Evolutionary conservation across 2,888 invertebrate species (phyloP).

Genomic region (Cephalotes varians): DNA sequence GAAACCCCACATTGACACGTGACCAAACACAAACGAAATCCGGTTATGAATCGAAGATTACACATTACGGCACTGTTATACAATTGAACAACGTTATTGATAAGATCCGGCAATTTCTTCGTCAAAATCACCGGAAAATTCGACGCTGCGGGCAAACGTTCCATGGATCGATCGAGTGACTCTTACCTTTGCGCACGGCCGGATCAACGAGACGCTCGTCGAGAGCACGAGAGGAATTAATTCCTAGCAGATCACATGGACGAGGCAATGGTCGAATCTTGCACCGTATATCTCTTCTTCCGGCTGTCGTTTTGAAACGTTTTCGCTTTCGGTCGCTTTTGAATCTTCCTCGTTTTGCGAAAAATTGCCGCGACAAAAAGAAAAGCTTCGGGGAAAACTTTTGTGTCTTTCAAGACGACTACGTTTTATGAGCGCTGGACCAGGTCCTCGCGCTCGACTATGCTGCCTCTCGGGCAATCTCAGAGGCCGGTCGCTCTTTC

Average conservation of each 20-base stretch:
- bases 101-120: background rate
- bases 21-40: conserved; percentile 43
- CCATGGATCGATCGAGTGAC: background rate
- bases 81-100: background rate
- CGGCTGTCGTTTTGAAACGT: background rate
- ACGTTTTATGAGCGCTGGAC: conserved; percentile 72
- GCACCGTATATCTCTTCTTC: conserved; percentile 23
- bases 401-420: conserved; percentile 63
- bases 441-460: conserved; percentile 53
- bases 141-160: background rate
- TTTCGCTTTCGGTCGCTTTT: background rate
- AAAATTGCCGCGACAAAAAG: conserved; percentile 11
- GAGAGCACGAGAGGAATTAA: conserved; percentile 38
- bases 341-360: background rate
- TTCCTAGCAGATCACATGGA: conserved; percentile 65
- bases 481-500: conserved; percentile 35
- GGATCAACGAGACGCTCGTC: conserved; percentile 11
- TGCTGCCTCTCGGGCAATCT: conserved; percentile 28
- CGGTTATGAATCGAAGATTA: background rate
- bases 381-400: conserved; percentile 30
- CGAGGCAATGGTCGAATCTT: conserved; percentile 47
- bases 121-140: background rate
- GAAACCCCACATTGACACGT: background rate
- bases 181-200: conserved; percentile 30
- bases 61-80: background rate